Conservation (phyloP, 2,888 invertebrate species). For the Apantesis nais region DNA sequence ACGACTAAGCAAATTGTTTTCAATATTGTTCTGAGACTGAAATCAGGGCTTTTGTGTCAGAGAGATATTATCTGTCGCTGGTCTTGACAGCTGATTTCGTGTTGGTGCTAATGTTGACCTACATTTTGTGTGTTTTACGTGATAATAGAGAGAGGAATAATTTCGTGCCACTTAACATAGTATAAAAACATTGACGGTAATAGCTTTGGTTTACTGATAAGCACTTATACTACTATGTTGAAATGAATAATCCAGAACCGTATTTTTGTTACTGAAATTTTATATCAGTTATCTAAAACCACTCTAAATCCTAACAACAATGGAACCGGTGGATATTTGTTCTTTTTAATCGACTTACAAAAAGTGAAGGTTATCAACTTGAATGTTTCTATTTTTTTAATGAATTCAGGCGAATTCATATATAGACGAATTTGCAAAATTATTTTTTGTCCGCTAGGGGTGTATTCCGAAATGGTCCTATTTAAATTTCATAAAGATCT, state of each 20-base stretch:
- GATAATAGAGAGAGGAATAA: background rate
- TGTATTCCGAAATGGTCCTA: too few relatives aligned
- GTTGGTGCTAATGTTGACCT: conserved; percentile 5
- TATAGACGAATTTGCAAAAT: too few relatives aligned
- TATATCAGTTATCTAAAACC: background rate
- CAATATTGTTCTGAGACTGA: background rate
- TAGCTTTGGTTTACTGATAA: background rate
- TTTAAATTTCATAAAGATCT: too few relatives aligned
- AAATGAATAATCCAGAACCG: background rate
- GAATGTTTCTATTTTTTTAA: too few relatives aligned
- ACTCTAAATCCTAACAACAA: too few relatives aligned
- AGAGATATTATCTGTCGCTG: conserved; percentile 11
- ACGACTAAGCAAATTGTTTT: background rate
- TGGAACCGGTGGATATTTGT: too few relatives aligned
- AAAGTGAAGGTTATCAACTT: too few relatives aligned
- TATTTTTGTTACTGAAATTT: background rate
- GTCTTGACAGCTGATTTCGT: conserved; percentile 5
- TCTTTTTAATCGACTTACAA: too few relatives aligned
- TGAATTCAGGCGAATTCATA: too few relatives aligned
- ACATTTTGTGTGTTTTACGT: conserved; percentile 2
- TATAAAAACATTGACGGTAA: background rate
- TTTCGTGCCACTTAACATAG: background rate
- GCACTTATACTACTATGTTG: background rate
- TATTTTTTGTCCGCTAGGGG: too few relatives aligned
- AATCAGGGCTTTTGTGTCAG: conserved; percentile 5